A percentile compares a stretch with the other conserved stretches of the same genome.
Evolutionary conservation across 2,888 invertebrate genomes (phyloP).

Genomic region (Pachymerium ferrugineum): DNA sequence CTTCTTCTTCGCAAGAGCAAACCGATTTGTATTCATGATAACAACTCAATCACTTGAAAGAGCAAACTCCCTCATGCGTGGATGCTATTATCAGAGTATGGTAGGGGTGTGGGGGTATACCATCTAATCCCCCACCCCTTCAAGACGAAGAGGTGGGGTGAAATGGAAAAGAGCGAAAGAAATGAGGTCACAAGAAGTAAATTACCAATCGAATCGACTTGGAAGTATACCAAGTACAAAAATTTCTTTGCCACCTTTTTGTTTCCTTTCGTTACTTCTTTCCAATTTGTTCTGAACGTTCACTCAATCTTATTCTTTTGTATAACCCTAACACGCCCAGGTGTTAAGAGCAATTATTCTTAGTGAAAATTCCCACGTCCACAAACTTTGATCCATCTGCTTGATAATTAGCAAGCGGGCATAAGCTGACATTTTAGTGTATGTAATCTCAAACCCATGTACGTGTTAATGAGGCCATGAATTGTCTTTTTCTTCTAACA

Average conservation of each 20-base stretch:
- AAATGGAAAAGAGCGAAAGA: not conserved
- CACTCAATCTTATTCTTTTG: not conserved
- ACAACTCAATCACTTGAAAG: slow-evolving; percentile 21
- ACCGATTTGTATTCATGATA: slow-evolving; percentile 27
- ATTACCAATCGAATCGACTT: slow-evolving; percentile 15
- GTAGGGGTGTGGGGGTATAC: not conserved
- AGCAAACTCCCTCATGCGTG: slow-evolving; percentile 25
- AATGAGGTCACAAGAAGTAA: slow-evolving; percentile 9
- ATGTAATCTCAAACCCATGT: slow-evolving; percentile 22
- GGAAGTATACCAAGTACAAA: not conserved
- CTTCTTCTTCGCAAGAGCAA: not conserved
- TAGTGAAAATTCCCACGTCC: not conserved
- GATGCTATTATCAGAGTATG: slow-evolving; percentile 27
- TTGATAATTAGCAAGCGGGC: slow-evolving; percentile 22
- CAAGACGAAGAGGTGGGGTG: not conserved
- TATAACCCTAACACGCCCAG: no score
- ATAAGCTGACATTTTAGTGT: slow-evolving; percentile 19
- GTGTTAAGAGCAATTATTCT: slow-evolving; percentile 3
- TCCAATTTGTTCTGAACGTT: not conserved
- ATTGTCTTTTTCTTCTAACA: slow-evolving; percentile 15
- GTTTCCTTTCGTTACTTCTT: not conserved
- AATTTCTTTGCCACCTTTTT: not conserved
- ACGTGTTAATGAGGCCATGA: slow-evolving; percentile 15
- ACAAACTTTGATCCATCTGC: slow-evolving; percentile 19
- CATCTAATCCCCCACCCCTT: slow-evolving; percentile 11